Evolutionary conservation across 2,113 vertebrate genomes (phyloP).

Genomic region (Eublepharis macularius): DNA sequence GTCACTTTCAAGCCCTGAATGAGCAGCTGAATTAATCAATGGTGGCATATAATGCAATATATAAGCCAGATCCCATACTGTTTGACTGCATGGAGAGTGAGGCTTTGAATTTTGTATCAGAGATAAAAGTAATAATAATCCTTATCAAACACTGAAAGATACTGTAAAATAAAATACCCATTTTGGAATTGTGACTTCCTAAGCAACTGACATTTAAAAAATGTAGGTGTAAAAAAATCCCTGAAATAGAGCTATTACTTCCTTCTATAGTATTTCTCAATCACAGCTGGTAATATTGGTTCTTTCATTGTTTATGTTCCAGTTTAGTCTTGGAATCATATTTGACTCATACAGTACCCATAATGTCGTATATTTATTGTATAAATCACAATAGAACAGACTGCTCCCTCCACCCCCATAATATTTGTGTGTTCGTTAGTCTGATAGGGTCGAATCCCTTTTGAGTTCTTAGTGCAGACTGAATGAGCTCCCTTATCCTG

Average conservation of each 20-base stretch:
- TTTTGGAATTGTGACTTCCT: background rate
- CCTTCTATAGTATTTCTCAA: background rate
- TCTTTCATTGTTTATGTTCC: no score
- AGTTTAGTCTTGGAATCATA: background rate
- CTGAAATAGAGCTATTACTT: background rate
- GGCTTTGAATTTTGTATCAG: background rate
- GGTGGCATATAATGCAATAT: background rate
- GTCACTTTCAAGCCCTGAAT: background rate
- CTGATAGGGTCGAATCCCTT: no score
- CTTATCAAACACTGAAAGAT: background rate
- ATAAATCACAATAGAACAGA: no score
- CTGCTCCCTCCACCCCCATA: no score
- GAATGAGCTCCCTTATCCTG: no score
- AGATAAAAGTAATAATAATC: rapidly evolving
- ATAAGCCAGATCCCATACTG: background rate
- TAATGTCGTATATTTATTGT: no score
- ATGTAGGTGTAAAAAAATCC: no score
- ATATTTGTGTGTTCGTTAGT: no score
- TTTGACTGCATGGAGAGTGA: background rate
- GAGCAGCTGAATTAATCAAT: constrained; percentile 5
- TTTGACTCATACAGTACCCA: background rate
- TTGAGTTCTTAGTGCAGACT: no score
- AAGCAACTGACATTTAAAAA: background rate
- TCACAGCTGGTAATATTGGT: background rate
- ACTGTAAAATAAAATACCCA: no score